A percentile compares a stretch with the other conserved stretches of the same genome.
Evolutionary conservation across 2,888 invertebrate genomes (phyloP).

Genomic region (Uropetala carovei): DNA sequence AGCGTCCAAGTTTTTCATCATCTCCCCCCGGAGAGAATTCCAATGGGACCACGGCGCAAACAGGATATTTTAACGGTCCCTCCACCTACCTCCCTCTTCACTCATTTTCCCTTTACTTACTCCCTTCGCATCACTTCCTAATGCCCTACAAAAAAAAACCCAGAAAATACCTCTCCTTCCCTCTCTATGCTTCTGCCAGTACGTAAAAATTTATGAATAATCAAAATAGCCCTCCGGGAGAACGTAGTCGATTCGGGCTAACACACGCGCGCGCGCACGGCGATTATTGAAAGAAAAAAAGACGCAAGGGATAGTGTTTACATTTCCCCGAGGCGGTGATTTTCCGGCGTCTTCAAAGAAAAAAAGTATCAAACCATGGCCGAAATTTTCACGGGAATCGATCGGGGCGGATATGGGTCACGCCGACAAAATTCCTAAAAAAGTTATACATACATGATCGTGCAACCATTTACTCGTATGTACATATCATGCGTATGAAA

Average conservation of each 20-base stretch:
- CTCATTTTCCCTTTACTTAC: not conserved
- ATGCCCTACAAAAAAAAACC: conserved; percentile 23
- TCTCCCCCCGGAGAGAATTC: not conserved
- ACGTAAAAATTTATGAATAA: conserved; percentile 26
- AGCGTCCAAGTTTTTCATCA: not conserved
- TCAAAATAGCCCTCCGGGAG: not conserved
- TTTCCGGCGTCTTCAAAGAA: too few relatives aligned
- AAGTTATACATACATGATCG: too few relatives aligned
- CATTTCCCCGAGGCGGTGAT: too few relatives aligned
- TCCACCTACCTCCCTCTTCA: not conserved
- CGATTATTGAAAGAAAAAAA: not conserved
- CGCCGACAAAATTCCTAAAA: too few relatives aligned
- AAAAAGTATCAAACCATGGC: too few relatives aligned
- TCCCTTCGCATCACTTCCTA: not conserved
- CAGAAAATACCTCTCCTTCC: too few relatives aligned
- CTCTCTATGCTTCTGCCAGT: not conserved
- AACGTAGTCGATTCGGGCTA: not conserved
- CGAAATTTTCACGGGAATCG: too few relatives aligned
- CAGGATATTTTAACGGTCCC: conserved; percentile 13
- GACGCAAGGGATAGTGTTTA: too few relatives aligned
- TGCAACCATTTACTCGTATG: too few relatives aligned
- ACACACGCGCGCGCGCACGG: not conserved
- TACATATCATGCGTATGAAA: too few relatives aligned
- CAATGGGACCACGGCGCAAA: not conserved
- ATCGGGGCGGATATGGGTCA: too few relatives aligned